Evolutionary conservation across 92 coral and sea anemone genomes (phyloP), one percentile per base, ranked within the genome.

Genomic region (Palythoa heliodiscus): DNA sequence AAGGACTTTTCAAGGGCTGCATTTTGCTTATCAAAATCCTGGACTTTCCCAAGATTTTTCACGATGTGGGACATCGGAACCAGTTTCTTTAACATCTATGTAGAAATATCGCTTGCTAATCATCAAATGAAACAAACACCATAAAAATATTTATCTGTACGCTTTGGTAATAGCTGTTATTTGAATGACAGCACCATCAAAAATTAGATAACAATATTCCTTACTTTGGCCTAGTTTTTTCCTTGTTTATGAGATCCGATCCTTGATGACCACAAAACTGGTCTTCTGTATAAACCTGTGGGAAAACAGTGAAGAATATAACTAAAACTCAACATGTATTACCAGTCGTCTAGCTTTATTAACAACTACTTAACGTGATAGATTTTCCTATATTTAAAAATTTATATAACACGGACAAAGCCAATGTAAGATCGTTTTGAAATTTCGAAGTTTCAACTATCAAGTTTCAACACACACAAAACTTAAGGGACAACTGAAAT

Each of bases 251-350:
- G 40, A 97, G 91, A 87, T 97, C 99, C 53, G 94, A 86, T 22
- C 99, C 99, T 70, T 97, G 99, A 70, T 97, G 99, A 76, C 99
- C 99, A 85, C 96, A 93, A 87, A 97, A 95, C 82, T 97, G 99
- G 86, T 97, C 99, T 70, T 97, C 97, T 20, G 98, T 94, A 29
- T 90, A 74, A 52, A 97, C 95, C 99, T 97, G 64, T 24, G n/a
- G 64, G 50, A n/a, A 5, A 50, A 58, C 58, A 55, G 54, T 39
- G 24, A 40, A 70, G 68, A 8, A 23, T n/a, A 8, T 1, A 43
- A 43, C 7, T 25, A 12, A 69, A 13, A 22, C 47, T 69, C 70
- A 64, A 64, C 5, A 58, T 58, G 17, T 11, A 14, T 14, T 58
- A 58, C n/a, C 22, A 15, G 20, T 58, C 20, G 3, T 58, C 20